A percentile compares a stretch with the other conserved stretches of the same genome.
Evolutionary conservation across 35 echinoderm and acorn worm genomes (phyloP).

Genomic region (Apostichopus californicus): DNA sequence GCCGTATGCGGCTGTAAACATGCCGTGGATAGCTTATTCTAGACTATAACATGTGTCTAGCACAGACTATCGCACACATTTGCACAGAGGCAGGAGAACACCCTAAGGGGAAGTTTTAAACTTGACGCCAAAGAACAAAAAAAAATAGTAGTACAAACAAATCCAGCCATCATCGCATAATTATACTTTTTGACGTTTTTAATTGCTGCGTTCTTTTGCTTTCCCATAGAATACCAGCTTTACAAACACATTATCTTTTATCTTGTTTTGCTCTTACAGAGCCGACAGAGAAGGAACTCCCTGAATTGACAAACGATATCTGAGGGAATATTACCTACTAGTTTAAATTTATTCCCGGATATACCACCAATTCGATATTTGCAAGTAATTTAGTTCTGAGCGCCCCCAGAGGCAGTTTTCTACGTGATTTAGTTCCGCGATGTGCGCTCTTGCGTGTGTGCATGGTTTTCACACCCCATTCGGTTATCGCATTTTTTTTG

Average conservation of each 20-base stretch:
- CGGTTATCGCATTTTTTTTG: not conserved
- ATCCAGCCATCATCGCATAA: no score
- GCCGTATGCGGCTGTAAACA: no score
- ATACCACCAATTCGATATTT: slow-evolving; percentile 29
- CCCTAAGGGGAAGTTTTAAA: no score
- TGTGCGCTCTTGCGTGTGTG: slow-evolving; percentile 40
- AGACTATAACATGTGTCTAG: no score
- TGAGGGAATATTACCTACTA: not conserved
- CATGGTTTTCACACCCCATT: slow-evolving; percentile 26
- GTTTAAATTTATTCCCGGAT: not conserved
- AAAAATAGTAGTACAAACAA: no score
- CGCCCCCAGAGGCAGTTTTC: slow-evolving; percentile 30
- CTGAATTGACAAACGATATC: not conserved
- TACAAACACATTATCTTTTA: not conserved
- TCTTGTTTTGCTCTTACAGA: not conserved
- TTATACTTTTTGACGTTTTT: not conserved
- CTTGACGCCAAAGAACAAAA: no score
- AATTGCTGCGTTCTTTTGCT: not conserved
- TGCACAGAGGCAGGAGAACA: no score
- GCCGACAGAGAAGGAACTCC: not conserved
- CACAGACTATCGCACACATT: no score
- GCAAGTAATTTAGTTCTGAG: slow-evolving; percentile 36
- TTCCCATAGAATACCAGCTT: not conserved
- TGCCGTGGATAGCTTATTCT: no score
- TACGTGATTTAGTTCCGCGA: slow-evolving; percentile 43